Evolutionary conservation across 92 coral and sea anemone genomes (phyloP).

Genomic region (Diadumene lineata): DNA sequence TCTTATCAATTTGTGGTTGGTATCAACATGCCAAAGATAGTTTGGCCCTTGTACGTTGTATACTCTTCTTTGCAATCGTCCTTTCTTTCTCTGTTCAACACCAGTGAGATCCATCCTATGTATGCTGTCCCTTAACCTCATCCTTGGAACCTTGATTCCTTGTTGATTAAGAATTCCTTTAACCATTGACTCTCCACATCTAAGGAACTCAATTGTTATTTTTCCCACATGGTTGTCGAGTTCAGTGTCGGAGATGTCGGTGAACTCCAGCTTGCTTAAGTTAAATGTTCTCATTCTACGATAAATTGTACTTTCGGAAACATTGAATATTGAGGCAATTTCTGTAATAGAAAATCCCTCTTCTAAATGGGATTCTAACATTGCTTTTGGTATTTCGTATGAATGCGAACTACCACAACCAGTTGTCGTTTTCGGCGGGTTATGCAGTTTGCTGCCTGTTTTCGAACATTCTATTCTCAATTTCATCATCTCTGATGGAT

Average conservation of each 20-base stretch:
- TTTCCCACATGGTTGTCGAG: constrained; percentile 49
- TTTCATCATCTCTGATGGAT: too few species aligned
- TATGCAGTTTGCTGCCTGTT: too few species aligned
- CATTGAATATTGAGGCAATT: background rate
- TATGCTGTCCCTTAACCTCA: constrained; percentile 51
- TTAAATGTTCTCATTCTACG: background rate
- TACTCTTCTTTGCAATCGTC: constrained; percentile 35
- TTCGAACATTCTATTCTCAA: too few species aligned
- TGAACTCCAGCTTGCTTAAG: constrained; percentile 39
- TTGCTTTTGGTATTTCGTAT: background rate
- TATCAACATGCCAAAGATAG: constrained; percentile 60
- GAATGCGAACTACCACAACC: constrained; percentile 34
- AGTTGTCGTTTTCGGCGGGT: too few species aligned
- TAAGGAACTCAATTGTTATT: constrained; percentile 47
- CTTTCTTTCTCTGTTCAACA: constrained; percentile 36
- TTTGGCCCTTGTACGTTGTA: constrained; percentile 55
- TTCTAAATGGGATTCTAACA: background rate
- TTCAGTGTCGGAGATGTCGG: constrained; percentile 48
- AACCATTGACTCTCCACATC: constrained; percentile 45
- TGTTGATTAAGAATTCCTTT: constrained; percentile 45
- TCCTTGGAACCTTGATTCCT: constrained; percentile 50
- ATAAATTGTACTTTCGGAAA: background rate
- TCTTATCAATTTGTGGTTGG: constrained; percentile 50
- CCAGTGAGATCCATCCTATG: constrained; percentile 57
- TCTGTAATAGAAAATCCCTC: background rate